Conservation (phyloP, 2,113 vertebrate genomes). For the Rhipidura dahli region DNA sequence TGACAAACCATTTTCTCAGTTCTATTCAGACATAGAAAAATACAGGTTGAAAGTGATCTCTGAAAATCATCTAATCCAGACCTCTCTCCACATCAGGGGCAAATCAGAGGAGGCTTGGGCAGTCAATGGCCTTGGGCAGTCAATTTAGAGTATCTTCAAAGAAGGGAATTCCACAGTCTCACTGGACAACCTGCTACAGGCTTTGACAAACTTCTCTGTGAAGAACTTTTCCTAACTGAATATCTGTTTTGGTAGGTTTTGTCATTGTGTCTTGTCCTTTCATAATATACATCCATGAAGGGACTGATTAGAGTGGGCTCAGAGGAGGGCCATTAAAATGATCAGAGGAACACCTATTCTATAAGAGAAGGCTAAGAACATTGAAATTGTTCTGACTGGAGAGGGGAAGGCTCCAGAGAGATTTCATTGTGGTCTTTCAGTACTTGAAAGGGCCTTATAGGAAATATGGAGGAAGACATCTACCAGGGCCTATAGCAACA, state of each 20-base stretch:
- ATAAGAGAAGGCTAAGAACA: not conserved
- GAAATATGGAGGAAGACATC: not conserved
- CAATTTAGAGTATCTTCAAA: not conserved
- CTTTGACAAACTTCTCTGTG: not conserved
- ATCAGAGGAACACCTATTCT: not conserved
- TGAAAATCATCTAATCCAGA: not conserved
- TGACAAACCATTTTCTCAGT: not conserved
- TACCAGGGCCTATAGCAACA: not conserved
- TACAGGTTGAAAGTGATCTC: not conserved
- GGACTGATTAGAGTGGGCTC: not conserved
- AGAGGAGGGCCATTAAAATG: not conserved
- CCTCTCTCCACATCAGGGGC: not conserved
- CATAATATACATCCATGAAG: rapidly evolving
- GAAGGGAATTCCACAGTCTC: not conserved
- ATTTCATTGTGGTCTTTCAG: not conserved
- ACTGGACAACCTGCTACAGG: not conserved
- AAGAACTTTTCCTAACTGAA: not conserved
- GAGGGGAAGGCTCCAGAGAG: not conserved
- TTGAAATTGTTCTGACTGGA: not conserved
- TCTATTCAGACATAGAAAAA: not conserved
- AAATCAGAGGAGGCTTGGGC: not conserved
- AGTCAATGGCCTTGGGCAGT: not conserved
- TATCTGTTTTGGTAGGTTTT: not conserved
- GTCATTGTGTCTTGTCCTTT: not conserved
- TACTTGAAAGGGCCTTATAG: not conserved